Percentiles rank a stretch among this genome's conserved stretches.
Conservation (phyloP, 2,888 invertebrate genomes). For the Napeogenes inachia region DNA sequence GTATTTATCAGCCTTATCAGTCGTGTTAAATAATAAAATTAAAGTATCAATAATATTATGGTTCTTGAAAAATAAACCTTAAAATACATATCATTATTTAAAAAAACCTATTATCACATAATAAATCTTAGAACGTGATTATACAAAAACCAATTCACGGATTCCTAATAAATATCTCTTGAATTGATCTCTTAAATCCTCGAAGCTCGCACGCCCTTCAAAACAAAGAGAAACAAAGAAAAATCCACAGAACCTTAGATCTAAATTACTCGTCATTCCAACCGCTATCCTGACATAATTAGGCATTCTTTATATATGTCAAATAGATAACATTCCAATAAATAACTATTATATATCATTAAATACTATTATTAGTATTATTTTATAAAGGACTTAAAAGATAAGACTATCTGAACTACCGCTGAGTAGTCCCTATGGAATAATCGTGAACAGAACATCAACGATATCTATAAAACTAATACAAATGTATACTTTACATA, state of each 20-base stretch:
- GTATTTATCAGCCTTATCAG: no score
- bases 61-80: no score
- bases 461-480: constrained; percentile 10
- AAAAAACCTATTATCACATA: background rate
- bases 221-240: constrained; percentile 25
- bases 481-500: constrained; percentile 15
- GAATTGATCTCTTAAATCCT: constrained; percentile 15
- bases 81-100: no score
- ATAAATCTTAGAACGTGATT: constrained; percentile 15
- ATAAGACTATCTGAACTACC: constrained; percentile 8
- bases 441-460: no score
- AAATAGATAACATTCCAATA: constrained; percentile 19
- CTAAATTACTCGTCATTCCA: constrained; percentile 30
- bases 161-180: constrained; percentile 15
- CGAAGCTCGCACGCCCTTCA: constrained; percentile 14
- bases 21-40: no score
- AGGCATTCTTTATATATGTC: constrained; percentile 23
- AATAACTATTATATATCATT: background rate
- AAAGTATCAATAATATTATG: no score
- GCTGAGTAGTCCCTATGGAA: background rate
- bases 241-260: constrained; percentile 27
- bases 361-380: background rate
- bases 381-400: constrained; percentile 11
- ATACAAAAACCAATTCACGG: constrained; percentile 17
- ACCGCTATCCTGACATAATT: constrained; percentile 24